Base-by-base conservation (phyloP, 2,113 vertebrate genomes). In the Acrocephalus kingi region DNA sequence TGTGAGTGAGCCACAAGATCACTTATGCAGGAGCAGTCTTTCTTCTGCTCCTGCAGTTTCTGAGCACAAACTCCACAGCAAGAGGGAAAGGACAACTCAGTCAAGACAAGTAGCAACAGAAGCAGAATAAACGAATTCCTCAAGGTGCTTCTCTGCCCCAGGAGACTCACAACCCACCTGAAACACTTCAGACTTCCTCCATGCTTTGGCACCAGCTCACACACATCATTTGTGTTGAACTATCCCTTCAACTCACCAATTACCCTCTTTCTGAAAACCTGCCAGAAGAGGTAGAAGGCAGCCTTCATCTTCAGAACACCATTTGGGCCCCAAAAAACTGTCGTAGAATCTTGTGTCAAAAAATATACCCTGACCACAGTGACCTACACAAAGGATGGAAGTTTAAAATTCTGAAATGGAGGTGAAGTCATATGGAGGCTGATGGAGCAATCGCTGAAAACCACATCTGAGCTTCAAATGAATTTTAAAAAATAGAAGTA, bases 381-480 rank as follows among this genome's bases (percentile, higher is more conserved):
- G 15, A 93, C 41, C 43, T 23, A 23, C 7, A 62, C 1, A 0
- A 75, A 68, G 15, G 9, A 64, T 4, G 10, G 14, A 55, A 73
- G 77, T 6, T 48, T 43, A 39, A 48, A 72, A 33, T 43, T 67
- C 63, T 66, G 51, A 85, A 92, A 46, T 18, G 24, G 41, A 86
- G 55, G 48, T 23, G 28, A 71, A 43, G 22, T 10, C 39, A 84
- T 6, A 39, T 0, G 4, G 43, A 89, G 23, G 24, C 33, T 71
- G 56, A 84, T 1, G 1, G 48, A 87, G 15, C 2, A 0, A 67
- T 18, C 0, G 0, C 75, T 89, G 37, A 49, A 75, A 92, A 90
- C 74, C 4, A 74, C 9, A 71, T 5, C 13, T 67, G 12, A 68
- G 22, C 24, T 82, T 45, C 61, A 82, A 52, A 82, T n/a, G 2